phyloP scores from a whole-genome alignment of 2,113 vertebrate species.

The Ochotona princeps region DNA sequence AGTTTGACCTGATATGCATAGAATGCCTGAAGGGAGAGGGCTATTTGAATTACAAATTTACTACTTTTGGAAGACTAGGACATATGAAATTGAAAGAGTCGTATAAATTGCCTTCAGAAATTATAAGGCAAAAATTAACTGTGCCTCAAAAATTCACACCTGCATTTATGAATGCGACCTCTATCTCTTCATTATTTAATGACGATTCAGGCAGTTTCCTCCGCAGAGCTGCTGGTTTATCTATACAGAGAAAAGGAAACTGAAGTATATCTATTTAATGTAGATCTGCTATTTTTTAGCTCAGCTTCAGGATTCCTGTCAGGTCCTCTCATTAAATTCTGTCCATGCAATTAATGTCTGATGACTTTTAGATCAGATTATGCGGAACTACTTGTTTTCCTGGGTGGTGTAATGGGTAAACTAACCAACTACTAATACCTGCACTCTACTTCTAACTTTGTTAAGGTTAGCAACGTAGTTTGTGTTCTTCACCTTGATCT shows the following conservation, averaged over 20 bases:
- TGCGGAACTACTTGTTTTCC: neutral
- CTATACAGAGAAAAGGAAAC: neutral
- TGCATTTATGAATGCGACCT: neutral
- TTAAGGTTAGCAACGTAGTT: slow-evolving; percentile 29
- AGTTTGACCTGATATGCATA: neutral
- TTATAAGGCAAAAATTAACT: slow-evolving; percentile 36
- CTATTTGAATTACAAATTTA: slow-evolving; percentile 57
- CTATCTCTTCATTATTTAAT: slow-evolving; percentile 2
- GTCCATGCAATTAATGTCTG: neutral
- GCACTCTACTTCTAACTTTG: neutral
- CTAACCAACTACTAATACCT: neutral
- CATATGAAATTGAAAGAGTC: slow-evolving; percentile 20
- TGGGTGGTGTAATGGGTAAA: neutral
- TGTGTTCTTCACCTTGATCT: neutral
- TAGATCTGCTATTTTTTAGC: neutral
- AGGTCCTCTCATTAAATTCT: neutral
- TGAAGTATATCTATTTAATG: neutral
- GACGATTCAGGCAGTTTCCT: neutral
- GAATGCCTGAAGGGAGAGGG: slow-evolving; percentile 26
- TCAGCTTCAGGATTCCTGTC: neutral
- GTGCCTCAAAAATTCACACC: slow-evolving; percentile 39
- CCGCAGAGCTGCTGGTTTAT: neutral
- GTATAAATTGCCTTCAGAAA: slow-evolving; percentile 52
- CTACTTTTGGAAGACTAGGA: slow-evolving; percentile 52
- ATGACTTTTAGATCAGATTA: neutral